Evolutionary conservation across 2,888 invertebrate genomes (phyloP), one percentile per base, ranked within the genome.

Genomic region (Idaea biselata): DNA sequence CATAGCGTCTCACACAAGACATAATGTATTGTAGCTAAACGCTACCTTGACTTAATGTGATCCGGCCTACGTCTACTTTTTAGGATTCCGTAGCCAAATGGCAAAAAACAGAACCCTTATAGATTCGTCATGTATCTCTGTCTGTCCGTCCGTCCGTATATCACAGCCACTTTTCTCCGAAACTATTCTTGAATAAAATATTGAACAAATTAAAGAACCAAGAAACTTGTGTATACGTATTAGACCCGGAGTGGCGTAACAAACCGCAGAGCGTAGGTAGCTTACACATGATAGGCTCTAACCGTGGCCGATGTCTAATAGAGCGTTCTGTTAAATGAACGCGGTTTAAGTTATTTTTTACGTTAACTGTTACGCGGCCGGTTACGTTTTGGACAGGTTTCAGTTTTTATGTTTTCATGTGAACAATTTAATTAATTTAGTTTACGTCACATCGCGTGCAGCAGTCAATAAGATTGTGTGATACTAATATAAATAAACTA

Each of bases 271-370:
- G 11, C 11, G 14, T 44, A 44, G 44, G 14, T 44, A 44, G 11
- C 14, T 8, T 14, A 44, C 44, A 44, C 14, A 11, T 32, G 6
- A 32, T 44, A 44, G 14, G 58, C 64, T 61, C 63, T 18, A 31
- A n/a, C 66, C 69, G 67, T 66, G 53, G 63, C 65, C 59, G 60
- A 67, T 65, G 61, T 63, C 67, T 69, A 66, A 65, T 67, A 66
- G 65, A 69, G 64, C 69, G 58, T 65, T 60, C 63, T 67, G 65
- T 68, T 66, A 63, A 58, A 63, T 60, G 63, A 64, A 63, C 60
- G 63, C 61, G 61, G 58, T 63, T 59, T 61, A 63, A 62, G 61
- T 18, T 67, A 63, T 63, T 60, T 63, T 68, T 61, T 55, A 54
- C 59, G 61, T 31, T 66, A 64, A 66, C 64, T 63, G 68, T 68